Conservation (phyloP, 2,888 invertebrate genomes). For the Teinopalpus imperialis region DNA sequence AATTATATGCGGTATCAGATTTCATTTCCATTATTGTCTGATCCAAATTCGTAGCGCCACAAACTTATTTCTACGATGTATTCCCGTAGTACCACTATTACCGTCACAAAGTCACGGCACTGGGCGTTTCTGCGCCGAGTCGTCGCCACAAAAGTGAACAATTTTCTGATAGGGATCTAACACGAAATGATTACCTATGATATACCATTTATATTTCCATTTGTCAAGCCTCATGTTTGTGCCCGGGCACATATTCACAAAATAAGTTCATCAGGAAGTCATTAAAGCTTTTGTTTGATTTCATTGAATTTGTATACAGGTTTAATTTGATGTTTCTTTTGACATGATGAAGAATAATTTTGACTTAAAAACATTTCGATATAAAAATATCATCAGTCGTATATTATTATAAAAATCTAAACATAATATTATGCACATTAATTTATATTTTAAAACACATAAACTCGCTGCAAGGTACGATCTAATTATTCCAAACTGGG, state of each 20-base stretch:
- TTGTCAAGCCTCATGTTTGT: slow-evolving; percentile 45
- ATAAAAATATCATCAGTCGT: no score
- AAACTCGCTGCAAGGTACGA: no score
- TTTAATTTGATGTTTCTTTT: slow-evolving; percentile 1
- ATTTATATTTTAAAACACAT: no score
- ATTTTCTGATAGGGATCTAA: slow-evolving; percentile 77
- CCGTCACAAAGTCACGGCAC: slow-evolving; percentile 48
- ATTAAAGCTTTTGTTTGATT: slow-evolving; percentile 15
- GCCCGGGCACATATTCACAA: neutral
- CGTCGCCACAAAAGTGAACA: slow-evolving; percentile 69
- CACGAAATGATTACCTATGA: slow-evolving; percentile 72
- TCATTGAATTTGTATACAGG: slow-evolving; percentile 1
- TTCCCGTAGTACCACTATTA: slow-evolving; percentile 44
- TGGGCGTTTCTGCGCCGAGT: slow-evolving; percentile 51
- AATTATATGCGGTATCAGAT: slow-evolving; percentile 20
- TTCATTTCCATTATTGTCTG: slow-evolving; percentile 23
- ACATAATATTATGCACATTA: no score
- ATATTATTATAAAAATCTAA: no score
- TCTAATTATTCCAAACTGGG: no score
- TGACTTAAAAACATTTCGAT: no score
- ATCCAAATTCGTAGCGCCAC: slow-evolving; percentile 11
- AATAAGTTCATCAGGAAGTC: slow-evolving; percentile 12
- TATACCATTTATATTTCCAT: slow-evolving; percentile 75
- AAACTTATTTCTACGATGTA: slow-evolving; percentile 28
- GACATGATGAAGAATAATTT: no score